phyloP scores from a whole-genome alignment of 2,888 invertebrate species.

The Melanargia galathea region DNA sequence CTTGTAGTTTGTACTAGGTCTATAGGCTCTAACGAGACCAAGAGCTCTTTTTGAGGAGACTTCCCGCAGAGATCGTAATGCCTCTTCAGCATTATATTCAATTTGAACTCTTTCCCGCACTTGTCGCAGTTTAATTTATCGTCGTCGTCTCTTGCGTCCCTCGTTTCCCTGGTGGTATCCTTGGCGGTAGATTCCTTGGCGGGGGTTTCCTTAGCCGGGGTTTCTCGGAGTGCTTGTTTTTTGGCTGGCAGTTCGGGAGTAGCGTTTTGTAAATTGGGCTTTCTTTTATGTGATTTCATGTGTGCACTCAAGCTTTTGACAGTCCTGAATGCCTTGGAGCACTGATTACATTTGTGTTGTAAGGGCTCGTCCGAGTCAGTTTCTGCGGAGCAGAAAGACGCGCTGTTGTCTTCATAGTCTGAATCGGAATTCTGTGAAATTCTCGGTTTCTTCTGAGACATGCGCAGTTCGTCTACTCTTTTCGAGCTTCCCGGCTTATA shows the following conservation, averaged over 20 bases:
- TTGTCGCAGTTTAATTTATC: conserved; percentile 64
- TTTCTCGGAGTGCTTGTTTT: background rate
- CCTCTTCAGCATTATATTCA: conserved; percentile 76
- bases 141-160: conserved; percentile 56
- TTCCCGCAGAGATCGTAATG: conserved; percentile 62
- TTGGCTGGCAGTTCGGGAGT: conserved; percentile 1
- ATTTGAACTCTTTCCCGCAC: conserved; percentile 71
- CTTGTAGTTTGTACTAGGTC: conserved; percentile 46
- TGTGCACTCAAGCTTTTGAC: conserved; percentile 53
- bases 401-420: conserved; percentile 66
- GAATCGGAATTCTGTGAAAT: conserved; percentile 56
- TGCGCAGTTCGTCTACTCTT: conserved; percentile 64
- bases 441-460: conserved; percentile 57
- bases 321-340: conserved; percentile 57
- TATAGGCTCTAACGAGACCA: conserved; percentile 66
- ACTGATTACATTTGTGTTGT: conserved; percentile 58
- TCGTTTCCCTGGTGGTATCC: conserved; percentile 28
- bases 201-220: background rate
- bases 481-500: conserved; percentile 58
- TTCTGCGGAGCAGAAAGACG: conserved; percentile 59
- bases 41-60: conserved; percentile 61
- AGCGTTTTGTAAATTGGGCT: conserved; percentile 9
- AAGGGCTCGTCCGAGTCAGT: conserved; percentile 72
- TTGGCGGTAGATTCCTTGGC: background rate
- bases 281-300: conserved; percentile 51